A percentile compares a stretch with the other conserved stretches of the same genome.
Conservation (phyloP, 2,797 vertebrate species). For the Anomalospiza imberbis region DNA sequence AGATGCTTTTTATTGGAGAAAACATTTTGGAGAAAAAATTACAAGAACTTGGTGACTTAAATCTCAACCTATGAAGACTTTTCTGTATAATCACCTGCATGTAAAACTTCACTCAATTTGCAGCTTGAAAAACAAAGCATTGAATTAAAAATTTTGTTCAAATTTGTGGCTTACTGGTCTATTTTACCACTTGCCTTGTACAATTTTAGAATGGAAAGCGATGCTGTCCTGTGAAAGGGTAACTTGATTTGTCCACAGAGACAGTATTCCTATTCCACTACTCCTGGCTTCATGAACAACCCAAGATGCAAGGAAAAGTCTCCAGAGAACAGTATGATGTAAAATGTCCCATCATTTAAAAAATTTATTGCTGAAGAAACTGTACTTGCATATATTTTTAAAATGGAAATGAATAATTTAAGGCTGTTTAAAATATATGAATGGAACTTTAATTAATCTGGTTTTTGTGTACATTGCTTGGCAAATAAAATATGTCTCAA, state of each 20-base stretch:
- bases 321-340: not conserved
- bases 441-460: constrained; percentile 41
- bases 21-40: not conserved
- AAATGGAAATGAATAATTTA: constrained; percentile 65
- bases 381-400: constrained; percentile 28
- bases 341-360: constrained; percentile 42
- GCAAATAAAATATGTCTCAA: constrained; percentile 22
- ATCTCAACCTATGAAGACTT: not conserved
- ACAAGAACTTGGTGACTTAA: not conserved
- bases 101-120: not conserved
- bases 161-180: not conserved
- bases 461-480: constrained; percentile 25
- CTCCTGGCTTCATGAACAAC: not conserved
- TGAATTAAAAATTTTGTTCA: not conserved
- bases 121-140: not conserved
- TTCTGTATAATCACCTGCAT: not conserved
- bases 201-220: not conserved
- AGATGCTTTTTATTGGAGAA: not conserved
- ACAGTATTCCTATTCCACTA: rapidly evolving
- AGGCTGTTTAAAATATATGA: constrained; percentile 46
- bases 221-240: not conserved
- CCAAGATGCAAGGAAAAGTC: not conserved
- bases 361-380: constrained; percentile 54
- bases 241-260: not conserved
- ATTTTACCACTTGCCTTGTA: not conserved